Evolutionary conservation across 92 coral and sea anemone genomes (phyloP), one percentile per base, ranked within the genome.

Genomic region (Siderastrea siderea): DNA sequence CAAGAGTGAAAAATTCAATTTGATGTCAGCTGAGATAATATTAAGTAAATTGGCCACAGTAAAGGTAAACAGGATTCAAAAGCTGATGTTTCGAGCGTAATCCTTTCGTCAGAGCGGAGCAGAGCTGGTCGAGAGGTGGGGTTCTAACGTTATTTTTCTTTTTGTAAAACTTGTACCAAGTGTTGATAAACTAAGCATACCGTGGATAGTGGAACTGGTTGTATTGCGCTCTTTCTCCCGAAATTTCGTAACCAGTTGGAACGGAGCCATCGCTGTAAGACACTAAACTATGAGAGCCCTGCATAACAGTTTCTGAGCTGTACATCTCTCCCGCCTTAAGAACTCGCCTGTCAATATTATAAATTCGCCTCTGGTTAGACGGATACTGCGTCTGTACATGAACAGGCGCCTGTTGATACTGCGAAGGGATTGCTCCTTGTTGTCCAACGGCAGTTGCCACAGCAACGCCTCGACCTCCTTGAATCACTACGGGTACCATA

Each of bases 381-480:
- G 93, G 95, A 52, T 75, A 93, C 86, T 88, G 96, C 4, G 90
- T 84, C 71, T 94, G 98, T 2, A 95, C 94, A 45, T 94, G 96
- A 3, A 89, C 93, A 14, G 94, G 87, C 57, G 84, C 83, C 26
- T 87, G 91, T 52, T 88, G 96, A 77, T 79, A 94, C 55, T 90
- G 93, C 45, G 93, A 77, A 17, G 86, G 81, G 59, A 86, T 84
- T 68, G 90, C 74, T 16, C 87, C 87, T 15, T 85, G 95, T 63
- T 84, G 95, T 16, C 89, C 78, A 43, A 92, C 86, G 7, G 92
- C 80, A 17, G 93, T 84, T 73, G 93, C 95, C 72, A 95, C 75
- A 17, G 96, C 89, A 67, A 95, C 93, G 15, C 94, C 80, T 60
- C 86, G 98, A 67, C 88, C 80, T 6, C 96, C 96, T 3, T 91